Base-by-base conservation (phyloP, 2,113 vertebrate species). In the Scomber scombrus region DNA sequence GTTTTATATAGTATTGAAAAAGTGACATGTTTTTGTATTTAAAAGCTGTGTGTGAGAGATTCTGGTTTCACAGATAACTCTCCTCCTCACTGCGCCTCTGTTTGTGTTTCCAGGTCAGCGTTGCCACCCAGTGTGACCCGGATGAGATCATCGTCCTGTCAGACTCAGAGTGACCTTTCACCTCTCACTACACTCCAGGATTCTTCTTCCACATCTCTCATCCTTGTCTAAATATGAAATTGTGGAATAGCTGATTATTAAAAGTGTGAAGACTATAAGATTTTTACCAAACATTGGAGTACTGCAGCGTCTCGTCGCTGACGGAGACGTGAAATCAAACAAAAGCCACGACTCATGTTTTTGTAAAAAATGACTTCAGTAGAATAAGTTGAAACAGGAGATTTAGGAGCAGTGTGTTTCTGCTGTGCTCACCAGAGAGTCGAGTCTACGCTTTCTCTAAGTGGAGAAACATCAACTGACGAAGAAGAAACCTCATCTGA, bases 141-240 rank as follows among this genome's bases (percentile, higher is more conserved):
- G 95, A 96, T 4, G 97, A 97, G 89, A 95, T 97, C 90, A 97
- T 97, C 47, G 85, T 97, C 58, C 94, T 98, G 23, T 97, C 97
- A 0, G 97, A 97, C 89, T 97, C 96, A 0, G 96, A 97, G 0
- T 97, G 91, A 94, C 68, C 75, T 40, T 47, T 60, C 23, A 46
- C 13, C 57, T 64, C 2, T 13, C 58, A 0, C 67, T 21, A 9
- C 10, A 2, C 52, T 18, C 19, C 18, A 63, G 11, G 43, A 62
- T 13, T 67, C 34, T 13, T 67, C 34, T 52, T 72, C 52, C 29
- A 26, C 50, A 7, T 15, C 12, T 55, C 49, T 1, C 31, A 9
- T 11, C 19, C 8, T 13, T 7, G 5, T 45, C 57, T 19, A 49
- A 15, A 11, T 16, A 40, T 40, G 2, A 45, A 49, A 49, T 3